Percentiles rank a stretch among this genome's conserved stretches.
These are phyloP conservation scores for Pagrus major DNA, from an alignment of 2,113 vertebrate genomes.

Conservation along the genomic window DNA sequence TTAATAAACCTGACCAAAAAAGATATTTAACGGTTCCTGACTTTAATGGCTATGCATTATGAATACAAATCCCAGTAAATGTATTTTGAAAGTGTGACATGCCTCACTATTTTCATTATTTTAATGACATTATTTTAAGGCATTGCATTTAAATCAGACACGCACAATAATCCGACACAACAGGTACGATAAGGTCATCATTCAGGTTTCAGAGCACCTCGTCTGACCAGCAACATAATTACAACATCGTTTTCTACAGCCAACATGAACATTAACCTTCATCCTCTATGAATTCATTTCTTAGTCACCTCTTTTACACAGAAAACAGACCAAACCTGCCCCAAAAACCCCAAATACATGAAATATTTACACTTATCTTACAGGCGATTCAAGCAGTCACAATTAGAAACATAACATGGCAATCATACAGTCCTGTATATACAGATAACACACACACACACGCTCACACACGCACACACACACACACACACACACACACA, in stretches of 20 bases:
- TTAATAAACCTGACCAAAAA: neutral
- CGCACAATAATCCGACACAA: slow-evolving; percentile 11
- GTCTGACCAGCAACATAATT: slow-evolving; percentile 46
- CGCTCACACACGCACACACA: slow-evolving; percentile 37
- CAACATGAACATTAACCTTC: slow-evolving; percentile 19
- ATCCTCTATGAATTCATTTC: neutral
- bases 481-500: slow-evolving; percentile 28
- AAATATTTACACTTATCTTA: slow-evolving; percentile 63
- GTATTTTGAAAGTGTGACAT: slow-evolving; percentile 3
- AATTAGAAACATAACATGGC: slow-evolving; percentile 42
- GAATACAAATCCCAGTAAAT: slow-evolving; percentile 9
- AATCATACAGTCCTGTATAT: slow-evolving; percentile 49
- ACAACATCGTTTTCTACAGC: slow-evolving; percentile 21
- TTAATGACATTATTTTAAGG: slow-evolving; percentile 53
- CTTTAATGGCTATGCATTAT: neutral
- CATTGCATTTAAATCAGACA: slow-evolving; percentile 53
- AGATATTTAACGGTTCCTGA: neutral
- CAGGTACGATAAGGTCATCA: slow-evolving; percentile 52
- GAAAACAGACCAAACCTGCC: slow-evolving; percentile 36
- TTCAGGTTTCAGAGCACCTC: slow-evolving; percentile 50
- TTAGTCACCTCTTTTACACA: neutral
- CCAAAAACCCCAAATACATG: slow-evolving; percentile 32
- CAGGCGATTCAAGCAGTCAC: slow-evolving; percentile 45
- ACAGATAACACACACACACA: slow-evolving; percentile 37
- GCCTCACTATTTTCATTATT: slow-evolving; percentile 41